A percentile compares a stretch with the other conserved stretches of the same genome.
phyloP scores from a whole-genome alignment of 2,113 vertebrate genomes.

The Glaucidium brasilianum region DNA sequence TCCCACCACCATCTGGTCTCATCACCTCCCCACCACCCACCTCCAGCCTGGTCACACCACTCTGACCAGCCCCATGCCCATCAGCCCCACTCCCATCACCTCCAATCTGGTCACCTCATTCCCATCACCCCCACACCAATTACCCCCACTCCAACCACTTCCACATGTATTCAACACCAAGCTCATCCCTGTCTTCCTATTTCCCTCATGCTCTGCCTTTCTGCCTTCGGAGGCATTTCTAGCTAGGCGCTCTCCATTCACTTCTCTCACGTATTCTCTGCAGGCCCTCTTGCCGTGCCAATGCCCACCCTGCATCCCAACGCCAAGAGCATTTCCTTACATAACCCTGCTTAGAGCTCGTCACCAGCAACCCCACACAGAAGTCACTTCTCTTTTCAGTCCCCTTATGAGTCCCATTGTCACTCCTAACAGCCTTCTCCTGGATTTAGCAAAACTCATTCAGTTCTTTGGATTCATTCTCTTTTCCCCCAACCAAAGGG shows the following conservation, averaged over 20 bases:
- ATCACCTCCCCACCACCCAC: not conserved
- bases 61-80: not conserved
- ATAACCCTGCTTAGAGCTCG: not conserved
- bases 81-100: not conserved
- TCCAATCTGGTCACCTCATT: not conserved
- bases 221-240: not conserved
- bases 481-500: not conserved
- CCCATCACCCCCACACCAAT: too few relatives aligned
- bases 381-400: not conserved
- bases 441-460: not conserved
- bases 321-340: not conserved
- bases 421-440: not conserved
- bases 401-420: accelerated
- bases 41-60: not conserved
- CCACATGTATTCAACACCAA: not conserved
- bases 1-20: too few relatives aligned
- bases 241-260: not conserved
- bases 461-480: not conserved
- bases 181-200: not conserved
- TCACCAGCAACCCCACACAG: not conserved
- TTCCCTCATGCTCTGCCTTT: not conserved
- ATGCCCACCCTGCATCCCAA: not conserved
- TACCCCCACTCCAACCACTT: not conserved
- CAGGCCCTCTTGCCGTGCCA: not conserved
- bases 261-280: not conserved